Evolutionary conservation across 1,140 invertebrate species (phyloP), one percentile per base, ranked within the genome.

Genomic region (Platyscapa corneri): DNA sequence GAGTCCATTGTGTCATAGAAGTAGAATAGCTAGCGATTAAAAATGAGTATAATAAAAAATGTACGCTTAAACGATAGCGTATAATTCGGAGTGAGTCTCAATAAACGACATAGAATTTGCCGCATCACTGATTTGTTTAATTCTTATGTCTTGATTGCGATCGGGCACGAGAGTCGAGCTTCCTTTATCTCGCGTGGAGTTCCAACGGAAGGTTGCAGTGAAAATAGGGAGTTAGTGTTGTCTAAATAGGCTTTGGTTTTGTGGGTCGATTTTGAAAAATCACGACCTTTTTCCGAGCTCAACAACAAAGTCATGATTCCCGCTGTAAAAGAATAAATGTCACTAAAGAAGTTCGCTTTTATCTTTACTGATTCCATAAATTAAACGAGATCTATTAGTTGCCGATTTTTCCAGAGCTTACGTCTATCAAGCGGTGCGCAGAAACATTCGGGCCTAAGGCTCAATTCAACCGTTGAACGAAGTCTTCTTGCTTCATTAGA

Each of bases 381-480:
- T 70, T 30, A 65, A 20, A 34, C 65, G 30, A 5, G 65, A 34
- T 6, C 5, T 1, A 60, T 60, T 27, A 32, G 65, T 6, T 70
- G 20, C 7, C 18, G 49, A 76, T 34, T 0, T 75, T 49, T 27
- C 20, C 18, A 49, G 27, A 82, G 88, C 90, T 90, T 88, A 92
- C 91, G 87, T 76, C 89, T 91, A 76, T 93, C 91, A 49, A 93
- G 86, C 37, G 89, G 89, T 30, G 87, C 30, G 49, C 92, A 93
- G 27, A 88, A 86, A 83, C 92, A 93, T 46, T 87, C 88, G 10
- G 91, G 87, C 34, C 89, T 88, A 65, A 93, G 82, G 20, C 76
- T 70, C 53, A 92, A 90, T 32, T 90, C 86, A 12, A 92, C 53
- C 3, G 88, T 90, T 0, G 88, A 81, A 70, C 89, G 88, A 27